A percentile compares a stretch with the other conserved stretches of the same genome.
Evolutionary conservation across 1,140 invertebrate genomes (phyloP).

Genomic region (Epicauta chinensis): DNA sequence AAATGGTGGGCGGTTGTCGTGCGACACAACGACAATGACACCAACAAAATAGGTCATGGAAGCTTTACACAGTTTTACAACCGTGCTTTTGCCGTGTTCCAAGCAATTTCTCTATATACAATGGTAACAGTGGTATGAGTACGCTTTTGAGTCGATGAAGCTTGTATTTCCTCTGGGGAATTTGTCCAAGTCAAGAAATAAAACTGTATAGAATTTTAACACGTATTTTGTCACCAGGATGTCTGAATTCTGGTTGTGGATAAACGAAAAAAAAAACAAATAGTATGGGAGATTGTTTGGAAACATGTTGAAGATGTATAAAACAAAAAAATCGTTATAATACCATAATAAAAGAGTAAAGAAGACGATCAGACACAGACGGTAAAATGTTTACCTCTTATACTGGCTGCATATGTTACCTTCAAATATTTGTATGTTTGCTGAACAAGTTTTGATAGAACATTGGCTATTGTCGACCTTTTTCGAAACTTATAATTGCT

Average conservation of each 20-base stretch:
- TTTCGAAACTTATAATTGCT: slow-evolving; percentile 8
- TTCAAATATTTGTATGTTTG: slow-evolving; percentile 11
- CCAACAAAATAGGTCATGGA: slow-evolving; percentile 26
- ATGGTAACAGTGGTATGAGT: background rate
- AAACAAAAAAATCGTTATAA: too few species aligned
- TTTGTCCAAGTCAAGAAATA: slow-evolving; percentile 35
- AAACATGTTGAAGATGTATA: too few species aligned
- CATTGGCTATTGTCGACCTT: background rate
- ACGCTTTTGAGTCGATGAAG: slow-evolving; percentile 32
- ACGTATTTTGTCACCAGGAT: slow-evolving; percentile 35
- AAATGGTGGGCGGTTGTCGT: slow-evolving; percentile 28
- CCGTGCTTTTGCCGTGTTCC: slow-evolving; percentile 27
- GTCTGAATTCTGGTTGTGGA: slow-evolving; percentile 27
- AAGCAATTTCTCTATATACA: slow-evolving; percentile 31
- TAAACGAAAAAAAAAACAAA: slow-evolving; percentile 1
- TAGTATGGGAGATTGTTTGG: too few species aligned
- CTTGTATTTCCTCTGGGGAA: slow-evolving; percentile 39
- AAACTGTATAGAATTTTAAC: slow-evolving; percentile 34
- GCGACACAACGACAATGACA: background rate
- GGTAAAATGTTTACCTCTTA: slow-evolving; percentile 17
- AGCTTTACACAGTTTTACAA: slow-evolving; percentile 30
- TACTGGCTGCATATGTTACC: slow-evolving; percentile 23
- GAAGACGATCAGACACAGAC: too few species aligned
- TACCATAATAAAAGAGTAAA: too few species aligned
- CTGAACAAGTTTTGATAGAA: slow-evolving; percentile 8